Evolutionary conservation across 2,888 invertebrate species (phyloP), one percentile per base, ranked within the genome.

Genomic region (Synergus gifuensis): DNA sequence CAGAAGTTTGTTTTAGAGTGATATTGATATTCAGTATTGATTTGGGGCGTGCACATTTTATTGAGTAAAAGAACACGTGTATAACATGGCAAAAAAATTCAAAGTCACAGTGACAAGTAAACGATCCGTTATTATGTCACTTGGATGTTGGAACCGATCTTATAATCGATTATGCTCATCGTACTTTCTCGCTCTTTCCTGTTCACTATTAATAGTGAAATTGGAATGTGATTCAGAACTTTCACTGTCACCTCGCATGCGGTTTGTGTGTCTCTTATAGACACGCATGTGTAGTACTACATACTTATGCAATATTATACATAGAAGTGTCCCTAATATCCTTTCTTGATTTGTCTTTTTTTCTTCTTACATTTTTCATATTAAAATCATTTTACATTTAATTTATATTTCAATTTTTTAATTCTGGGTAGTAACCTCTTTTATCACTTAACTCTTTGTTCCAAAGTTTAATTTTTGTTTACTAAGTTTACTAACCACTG

Each of bases 161-260:
- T 76, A 85, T 82, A 77, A 79, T 40, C 82, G 79, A 87, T 85
- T 85, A 84, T 82, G 81, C 80, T 85, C 82, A 84, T 87, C 81
- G 83, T 81, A 84, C 81, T 85, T 83, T 81, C 82, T 81, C 80
- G 83, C 84, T 86, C 84, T 81, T 82, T 80, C 85, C 84, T 78
- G 78, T 77, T 81, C 67, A 83, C 86, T 86, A 84, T 88, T 87
- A 88, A 88, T 87, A 88, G 88, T 82, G 81, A 82, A 84, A 82
- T 85, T 76, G 87, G 88, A 88, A 89, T 88, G 89, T 84, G 86
- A 89, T 88, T 89, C 85, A 86, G 83, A 83, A 90, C 90, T 90
- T 90, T 90, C 90, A 90, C 90, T 89, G 90, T 90, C 90, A 89
- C 86, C 86, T 87, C 86, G 87, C 87, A 86, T 86, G 86, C 85